Evolutionary conservation across 1,140 invertebrate species (phyloP).

Genomic region (Diprion similis): DNA sequence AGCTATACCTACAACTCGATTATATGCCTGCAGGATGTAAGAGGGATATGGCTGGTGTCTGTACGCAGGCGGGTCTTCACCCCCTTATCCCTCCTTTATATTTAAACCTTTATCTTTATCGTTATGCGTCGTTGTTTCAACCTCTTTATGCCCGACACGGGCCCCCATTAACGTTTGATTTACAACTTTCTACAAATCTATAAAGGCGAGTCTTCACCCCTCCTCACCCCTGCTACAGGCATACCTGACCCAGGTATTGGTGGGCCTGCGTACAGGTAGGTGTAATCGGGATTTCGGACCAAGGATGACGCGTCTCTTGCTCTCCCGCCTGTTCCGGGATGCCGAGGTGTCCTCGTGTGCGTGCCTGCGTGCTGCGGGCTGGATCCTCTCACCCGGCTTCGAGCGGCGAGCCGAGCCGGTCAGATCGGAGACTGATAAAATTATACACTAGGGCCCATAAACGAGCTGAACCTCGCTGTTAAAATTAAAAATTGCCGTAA

Average conservation of each 20-base stretch:
- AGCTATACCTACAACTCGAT: too few species aligned
- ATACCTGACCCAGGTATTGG: constrained; percentile 20
- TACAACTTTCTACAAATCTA: constrained; percentile 63
- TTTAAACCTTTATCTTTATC: constrained; percentile 56
- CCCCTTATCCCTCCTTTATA: constrained; percentile 20
- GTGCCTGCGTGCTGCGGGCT: not conserved
- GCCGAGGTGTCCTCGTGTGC: too few species aligned
- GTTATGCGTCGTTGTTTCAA: constrained; percentile 60
- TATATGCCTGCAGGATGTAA: too few species aligned
- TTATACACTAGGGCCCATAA: constrained; percentile 55
- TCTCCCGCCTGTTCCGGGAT: too few species aligned
- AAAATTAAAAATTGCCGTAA: constrained; percentile 56
- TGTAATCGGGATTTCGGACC: not conserved
- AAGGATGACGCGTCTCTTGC: not conserved
- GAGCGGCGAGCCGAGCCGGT: constrained; percentile 32
- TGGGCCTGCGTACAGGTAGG: not conserved
- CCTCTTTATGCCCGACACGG: constrained; percentile 58
- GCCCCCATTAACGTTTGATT: constrained; percentile 62
- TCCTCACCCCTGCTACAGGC: constrained; percentile 30
- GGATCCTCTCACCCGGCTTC: constrained; percentile 32
- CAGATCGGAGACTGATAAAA: constrained; percentile 59
- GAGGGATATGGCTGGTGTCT: too few species aligned
- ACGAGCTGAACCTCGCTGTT: constrained; percentile 49
- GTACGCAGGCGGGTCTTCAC: not conserved
- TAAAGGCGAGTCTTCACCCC: constrained; percentile 49